Percentiles rank a stretch among this genome's conserved stretches.
Conservation (phyloP, 2,797 vertebrate species). For the Microctenopoma stevenorrisi region DNA sequence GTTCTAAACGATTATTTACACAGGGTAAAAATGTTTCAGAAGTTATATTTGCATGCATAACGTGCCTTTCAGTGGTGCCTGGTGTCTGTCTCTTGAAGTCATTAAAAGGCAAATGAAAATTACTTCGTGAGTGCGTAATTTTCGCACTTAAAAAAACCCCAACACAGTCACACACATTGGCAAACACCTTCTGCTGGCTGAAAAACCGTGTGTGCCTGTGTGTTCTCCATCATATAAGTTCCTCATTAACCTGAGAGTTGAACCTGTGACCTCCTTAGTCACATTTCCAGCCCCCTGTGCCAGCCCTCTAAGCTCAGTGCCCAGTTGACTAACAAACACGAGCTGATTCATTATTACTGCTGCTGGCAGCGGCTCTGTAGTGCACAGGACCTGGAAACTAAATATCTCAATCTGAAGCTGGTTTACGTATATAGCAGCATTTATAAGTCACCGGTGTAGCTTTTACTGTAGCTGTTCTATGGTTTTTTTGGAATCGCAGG, state of each 20-base stretch:
- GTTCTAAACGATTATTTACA: no score
- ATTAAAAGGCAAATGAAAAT: neutral
- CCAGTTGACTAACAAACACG: slow-evolving; percentile 62
- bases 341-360: slow-evolving; percentile 49
- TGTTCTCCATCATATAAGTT: slow-evolving; percentile 50
- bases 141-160: neutral
- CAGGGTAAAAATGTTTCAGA: no score
- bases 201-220: slow-evolving; percentile 24
- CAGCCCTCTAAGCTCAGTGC: slow-evolving; percentile 51
- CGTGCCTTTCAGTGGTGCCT: no score
- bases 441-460: slow-evolving; percentile 66
- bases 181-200: slow-evolving; percentile 20
- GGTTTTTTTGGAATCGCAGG: slow-evolving; percentile 49
- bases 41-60: no score
- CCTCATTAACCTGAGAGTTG: slow-evolving; percentile 65
- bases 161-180: slow-evolving; percentile 1
- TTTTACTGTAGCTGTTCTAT: slow-evolving; percentile 48
- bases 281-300: slow-evolving; percentile 61
- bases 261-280: slow-evolving; percentile 61
- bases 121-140: neutral
- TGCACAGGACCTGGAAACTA: slow-evolving; percentile 64
- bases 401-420: slow-evolving; percentile 54
- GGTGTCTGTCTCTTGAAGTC: neutral
- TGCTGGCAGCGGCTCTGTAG: slow-evolving; percentile 47
- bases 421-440: slow-evolving; percentile 58